Evolutionary conservation across 2,888 invertebrate species (phyloP).

Genomic region (Amphiduros pacificus): DNA sequence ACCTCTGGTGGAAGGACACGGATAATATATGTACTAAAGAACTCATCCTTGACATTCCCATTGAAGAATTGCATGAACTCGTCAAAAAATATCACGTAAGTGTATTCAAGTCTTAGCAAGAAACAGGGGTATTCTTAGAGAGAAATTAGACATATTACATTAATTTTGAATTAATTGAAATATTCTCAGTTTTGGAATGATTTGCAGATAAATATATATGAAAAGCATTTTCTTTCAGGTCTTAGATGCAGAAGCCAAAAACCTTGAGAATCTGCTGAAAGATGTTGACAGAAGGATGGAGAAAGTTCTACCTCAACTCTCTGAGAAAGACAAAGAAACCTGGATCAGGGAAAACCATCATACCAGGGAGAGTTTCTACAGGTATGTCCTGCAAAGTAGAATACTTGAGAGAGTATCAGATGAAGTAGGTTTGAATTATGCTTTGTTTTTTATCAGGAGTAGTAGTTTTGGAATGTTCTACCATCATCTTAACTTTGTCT

Average conservation of each 20-base stretch:
- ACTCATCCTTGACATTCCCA: constrained; percentile 73
- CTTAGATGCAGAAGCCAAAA: no score
- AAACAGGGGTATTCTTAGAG: no score
- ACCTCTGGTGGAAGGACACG: constrained; percentile 87
- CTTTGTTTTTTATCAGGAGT: no score
- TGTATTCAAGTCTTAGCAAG: no score
- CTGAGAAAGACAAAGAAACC: neutral
- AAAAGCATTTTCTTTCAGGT: no score
- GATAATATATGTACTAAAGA: constrained; percentile 84
- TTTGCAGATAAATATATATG: no score
- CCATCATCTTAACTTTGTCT: no score
- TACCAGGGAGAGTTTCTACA: neutral
- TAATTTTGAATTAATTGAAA: neutral
- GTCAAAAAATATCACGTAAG: constrained; percentile 67
- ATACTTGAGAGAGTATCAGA: no score
- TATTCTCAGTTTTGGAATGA: neutral
- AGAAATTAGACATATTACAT: neutral
- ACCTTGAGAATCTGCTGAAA: neutral
- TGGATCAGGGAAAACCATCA: neutral
- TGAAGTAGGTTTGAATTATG: no score
- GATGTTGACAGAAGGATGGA: no score
- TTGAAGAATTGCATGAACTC: constrained; percentile 85
- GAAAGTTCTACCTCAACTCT: neutral
- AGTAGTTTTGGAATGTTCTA: no score
- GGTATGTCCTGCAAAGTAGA: no score